Evolutionary conservation across 2,113 vertebrate genomes (phyloP).

Genomic region (Chaetodon trifascialis): DNA sequence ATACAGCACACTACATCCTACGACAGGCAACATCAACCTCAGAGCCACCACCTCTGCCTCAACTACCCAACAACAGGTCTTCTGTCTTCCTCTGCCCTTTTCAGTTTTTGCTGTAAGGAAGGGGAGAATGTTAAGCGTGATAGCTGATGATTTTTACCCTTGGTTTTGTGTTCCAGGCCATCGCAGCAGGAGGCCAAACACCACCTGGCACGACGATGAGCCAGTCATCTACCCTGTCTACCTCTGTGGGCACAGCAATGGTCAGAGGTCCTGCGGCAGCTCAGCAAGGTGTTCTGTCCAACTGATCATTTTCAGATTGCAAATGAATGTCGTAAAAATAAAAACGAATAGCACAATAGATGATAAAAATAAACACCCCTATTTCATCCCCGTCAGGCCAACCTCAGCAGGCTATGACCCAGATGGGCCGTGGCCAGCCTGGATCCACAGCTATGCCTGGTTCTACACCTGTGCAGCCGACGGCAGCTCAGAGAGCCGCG

Average conservation of each 20-base stretch:
- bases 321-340: not conserved
- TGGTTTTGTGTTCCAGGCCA: conserved; percentile 78
- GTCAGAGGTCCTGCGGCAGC: conserved; percentile 89
- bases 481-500: conserved; percentile 81
- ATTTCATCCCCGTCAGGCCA: conserved; percentile 81
- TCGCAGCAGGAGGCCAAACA: conserved; percentile 85
- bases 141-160: not conserved
- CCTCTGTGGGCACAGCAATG: conserved; percentile 86
- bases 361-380: not conserved
- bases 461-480: conserved; percentile 70
- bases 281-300: conserved; percentile 88
- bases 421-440: conserved; percentile 88
- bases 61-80: conserved; percentile 82
- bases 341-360: too few species aligned
- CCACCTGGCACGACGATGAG: conserved; percentile 88
- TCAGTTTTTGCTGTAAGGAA: not conserved
- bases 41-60: conserved; percentile 88
- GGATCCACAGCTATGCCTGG: conserved; percentile 83
- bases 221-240: conserved; percentile 85
- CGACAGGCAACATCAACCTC: conserved; percentile 93
- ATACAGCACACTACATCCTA: conserved; percentile 95
- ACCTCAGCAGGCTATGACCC: conserved; percentile 89
- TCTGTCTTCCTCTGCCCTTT: not conserved
- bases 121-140: not conserved
- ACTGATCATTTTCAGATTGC: not conserved